Percentiles rank a stretch among this genome's conserved stretches.
Evolutionary conservation across 2,113 vertebrate genomes (phyloP).

Genomic region (Rhineura floridana): DNA sequence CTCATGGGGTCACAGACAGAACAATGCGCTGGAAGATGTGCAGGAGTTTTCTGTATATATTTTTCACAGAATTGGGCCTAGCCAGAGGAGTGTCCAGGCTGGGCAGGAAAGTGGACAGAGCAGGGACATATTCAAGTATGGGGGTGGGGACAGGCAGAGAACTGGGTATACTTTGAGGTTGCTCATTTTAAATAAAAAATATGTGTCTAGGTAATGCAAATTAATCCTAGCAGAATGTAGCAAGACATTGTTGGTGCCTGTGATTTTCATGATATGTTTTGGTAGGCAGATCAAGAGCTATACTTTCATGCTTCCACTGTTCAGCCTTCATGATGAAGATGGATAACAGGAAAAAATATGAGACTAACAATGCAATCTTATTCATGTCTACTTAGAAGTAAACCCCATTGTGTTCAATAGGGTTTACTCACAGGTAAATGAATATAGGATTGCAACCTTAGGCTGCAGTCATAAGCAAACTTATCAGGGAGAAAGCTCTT

Average conservation of each 20-base stretch:
- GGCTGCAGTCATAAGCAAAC: neutral
- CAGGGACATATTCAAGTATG: neutral
- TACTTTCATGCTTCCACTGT: neutral
- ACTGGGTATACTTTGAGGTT: neutral
- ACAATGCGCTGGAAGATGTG: neutral
- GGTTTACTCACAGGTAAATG: too few relatives aligned
- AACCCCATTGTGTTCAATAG: too few relatives aligned
- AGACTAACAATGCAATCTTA: too few relatives aligned
- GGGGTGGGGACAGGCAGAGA: neutral
- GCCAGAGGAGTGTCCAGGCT: neutral
- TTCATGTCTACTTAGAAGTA: too few relatives aligned
- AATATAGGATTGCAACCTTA: too few relatives aligned
- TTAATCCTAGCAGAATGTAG: conserved; percentile 17
- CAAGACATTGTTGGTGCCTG: neutral
- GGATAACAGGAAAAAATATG: neutral
- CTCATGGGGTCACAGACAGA: neutral
- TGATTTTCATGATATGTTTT: conserved; percentile 3
- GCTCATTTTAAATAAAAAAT: too few relatives aligned
- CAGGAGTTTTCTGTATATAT: neutral
- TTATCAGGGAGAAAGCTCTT: neutral
- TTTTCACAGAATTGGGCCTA: neutral
- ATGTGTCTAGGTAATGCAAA: too few relatives aligned
- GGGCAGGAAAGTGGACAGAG: neutral
- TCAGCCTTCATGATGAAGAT: conserved; percentile 23
- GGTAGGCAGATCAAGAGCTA: conserved; percentile 22